Percentiles rank a stretch among this genome's conserved stretches.
Evolutionary conservation across 2,113 vertebrate genomes (phyloP).

Genomic region (Eulemur macaco): DNA sequence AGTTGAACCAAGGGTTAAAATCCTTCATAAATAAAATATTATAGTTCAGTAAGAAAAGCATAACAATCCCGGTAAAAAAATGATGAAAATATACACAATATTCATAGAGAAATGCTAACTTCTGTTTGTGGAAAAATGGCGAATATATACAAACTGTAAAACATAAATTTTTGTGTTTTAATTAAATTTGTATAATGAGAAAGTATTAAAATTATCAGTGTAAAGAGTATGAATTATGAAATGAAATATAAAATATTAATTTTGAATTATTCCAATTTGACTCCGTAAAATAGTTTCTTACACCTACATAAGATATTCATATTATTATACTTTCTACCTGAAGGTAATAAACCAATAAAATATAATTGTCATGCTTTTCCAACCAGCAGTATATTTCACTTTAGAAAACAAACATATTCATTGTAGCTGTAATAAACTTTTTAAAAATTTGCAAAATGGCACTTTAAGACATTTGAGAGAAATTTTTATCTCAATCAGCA

Average conservation of each 20-base stretch:
- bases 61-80: neutral
- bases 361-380: neutral
- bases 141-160: neutral
- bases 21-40: neutral
- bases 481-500: neutral
- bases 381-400: neutral
- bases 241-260: neutral
- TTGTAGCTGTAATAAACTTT: neutral
- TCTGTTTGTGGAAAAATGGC: neutral
- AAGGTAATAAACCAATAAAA: constrained; percentile 37
- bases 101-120: neutral
- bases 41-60: neutral
- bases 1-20: neutral
- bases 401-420: constrained; percentile 38
- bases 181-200: neutral
- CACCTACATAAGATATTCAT: neutral
- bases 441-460: neutral
- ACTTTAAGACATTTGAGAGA: neutral
- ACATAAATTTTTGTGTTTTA: neutral
- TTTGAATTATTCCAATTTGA: constrained; percentile 57
- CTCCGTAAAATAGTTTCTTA: constrained; percentile 59
- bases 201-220: neutral
- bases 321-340: neutral
- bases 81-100: neutral
- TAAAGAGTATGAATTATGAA: neutral